Percentiles rank a stretch among this genome's conserved stretches.
These are phyloP conservation scores for Metalampra italica DNA, from an alignment of 2,888 invertebrate genomes.

Conservation along the genomic window DNA sequence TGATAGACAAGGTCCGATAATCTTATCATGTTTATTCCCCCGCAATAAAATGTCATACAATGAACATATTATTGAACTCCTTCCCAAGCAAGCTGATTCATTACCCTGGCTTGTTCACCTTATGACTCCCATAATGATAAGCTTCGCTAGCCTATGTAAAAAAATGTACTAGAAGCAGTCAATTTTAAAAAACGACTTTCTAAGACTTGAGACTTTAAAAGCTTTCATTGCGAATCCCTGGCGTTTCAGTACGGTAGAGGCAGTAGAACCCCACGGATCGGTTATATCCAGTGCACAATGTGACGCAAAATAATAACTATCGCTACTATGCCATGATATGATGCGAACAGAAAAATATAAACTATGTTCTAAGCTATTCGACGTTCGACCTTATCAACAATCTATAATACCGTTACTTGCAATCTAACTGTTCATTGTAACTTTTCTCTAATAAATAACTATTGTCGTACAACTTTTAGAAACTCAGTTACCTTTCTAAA, in stretches of 20 bases:
- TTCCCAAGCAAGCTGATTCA: not conserved
- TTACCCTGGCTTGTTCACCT: too few species aligned
- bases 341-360: constrained; percentile 14
- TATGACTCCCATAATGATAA: not conserved
- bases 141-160: constrained; percentile 7
- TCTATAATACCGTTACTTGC: not conserved
- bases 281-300: constrained; percentile 44
- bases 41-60: too few species aligned
- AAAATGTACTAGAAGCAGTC: constrained; percentile 44
- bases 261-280: constrained; percentile 30
- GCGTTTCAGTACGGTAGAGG: constrained; percentile 21
- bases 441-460: not conserved
- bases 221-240: constrained; percentile 44
- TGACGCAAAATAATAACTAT: constrained; percentile 51
- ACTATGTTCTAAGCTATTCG: not conserved
- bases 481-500: too few species aligned
- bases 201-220: constrained; percentile 26
- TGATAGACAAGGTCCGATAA: too few species aligned
- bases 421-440: not conserved
- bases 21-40: too few species aligned
- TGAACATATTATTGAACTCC: too few species aligned
- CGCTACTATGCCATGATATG: constrained; percentile 18
- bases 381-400: not conserved
- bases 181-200: too few species aligned
- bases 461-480: too few species aligned